A percentile compares a stretch with the other conserved stretches of the same genome.
phyloP scores from a whole-genome alignment of 1,140 invertebrate genomes.

The Calliphora vicina region DNA sequence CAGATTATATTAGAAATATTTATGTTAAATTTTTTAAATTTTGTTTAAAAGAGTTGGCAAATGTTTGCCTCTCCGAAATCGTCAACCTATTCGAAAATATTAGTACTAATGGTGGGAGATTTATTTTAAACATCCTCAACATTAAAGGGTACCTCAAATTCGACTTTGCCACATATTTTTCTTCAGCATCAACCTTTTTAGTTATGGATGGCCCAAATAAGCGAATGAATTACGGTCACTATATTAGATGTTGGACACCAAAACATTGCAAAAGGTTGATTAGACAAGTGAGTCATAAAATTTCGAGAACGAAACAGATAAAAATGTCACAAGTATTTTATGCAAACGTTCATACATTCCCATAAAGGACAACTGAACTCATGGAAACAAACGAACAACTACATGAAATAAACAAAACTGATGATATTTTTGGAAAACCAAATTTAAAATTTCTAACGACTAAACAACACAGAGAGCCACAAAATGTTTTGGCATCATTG shows the following conservation, averaged over 20 bases:
- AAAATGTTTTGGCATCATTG: background rate
- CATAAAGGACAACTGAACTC: no score
- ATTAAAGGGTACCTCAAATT: no score
- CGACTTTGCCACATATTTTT: no score
- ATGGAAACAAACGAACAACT: background rate
- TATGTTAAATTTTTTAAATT: no score
- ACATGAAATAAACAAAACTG: background rate
- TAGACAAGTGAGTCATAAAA: constrained; percentile 34
- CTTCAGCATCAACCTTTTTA: no score
- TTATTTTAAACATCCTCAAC: no score
- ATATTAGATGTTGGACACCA: background rate
- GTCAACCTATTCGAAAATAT: no score
- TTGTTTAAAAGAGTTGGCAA: no score
- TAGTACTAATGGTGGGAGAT: no score
- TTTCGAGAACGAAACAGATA: constrained; percentile 4
- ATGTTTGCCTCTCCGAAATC: no score
- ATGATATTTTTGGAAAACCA: background rate
- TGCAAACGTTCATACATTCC: background rate
- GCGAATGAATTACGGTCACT: constrained; percentile 11
- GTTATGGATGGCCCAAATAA: no score
- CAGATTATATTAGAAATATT: no score
- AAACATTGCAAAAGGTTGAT: constrained; percentile 19
- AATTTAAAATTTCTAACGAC: background rate
- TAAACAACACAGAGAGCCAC: background rate
- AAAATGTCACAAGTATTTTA: constrained; percentile 16